Evolutionary conservation across 2,797 vertebrate genomes (phyloP).

Genomic region (Chiropotes sagulatus): DNA sequence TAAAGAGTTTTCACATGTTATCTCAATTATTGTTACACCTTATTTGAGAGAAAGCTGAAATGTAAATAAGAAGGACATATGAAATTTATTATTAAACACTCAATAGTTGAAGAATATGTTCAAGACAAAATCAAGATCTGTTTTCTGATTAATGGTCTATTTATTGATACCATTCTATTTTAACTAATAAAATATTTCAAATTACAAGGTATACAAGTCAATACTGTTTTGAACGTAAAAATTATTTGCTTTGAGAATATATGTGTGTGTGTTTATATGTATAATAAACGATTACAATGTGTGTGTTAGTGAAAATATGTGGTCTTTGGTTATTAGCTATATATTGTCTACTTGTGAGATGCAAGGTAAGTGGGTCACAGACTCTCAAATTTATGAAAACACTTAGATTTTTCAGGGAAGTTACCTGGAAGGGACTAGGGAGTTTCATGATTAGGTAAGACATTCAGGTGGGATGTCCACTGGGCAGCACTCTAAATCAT

Average conservation of each 20-base stretch:
- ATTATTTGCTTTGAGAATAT: not conserved
- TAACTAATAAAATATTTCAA: slow-evolving; percentile 30
- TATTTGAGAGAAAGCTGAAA: not conserved
- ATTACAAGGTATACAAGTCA: slow-evolving; percentile 41
- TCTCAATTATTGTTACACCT: not conserved
- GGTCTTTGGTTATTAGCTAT: not conserved
- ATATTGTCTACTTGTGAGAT: not conserved
- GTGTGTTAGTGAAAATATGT: not conserved
- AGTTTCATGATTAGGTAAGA: not conserved
- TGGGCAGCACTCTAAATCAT: not conserved
- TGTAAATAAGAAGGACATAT: not conserved
- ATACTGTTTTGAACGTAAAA: slow-evolving; percentile 18
- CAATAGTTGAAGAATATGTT: not conserved
- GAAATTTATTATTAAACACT: slow-evolving; percentile 1
- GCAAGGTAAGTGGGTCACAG: not conserved
- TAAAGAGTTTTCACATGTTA: not conserved
- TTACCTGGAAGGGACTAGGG: not conserved
- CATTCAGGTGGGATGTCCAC: not conserved
- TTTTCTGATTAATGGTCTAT: slow-evolving; percentile 44
- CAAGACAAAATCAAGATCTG: not conserved
- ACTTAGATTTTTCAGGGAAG: not conserved
- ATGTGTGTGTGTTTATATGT: not conserved
- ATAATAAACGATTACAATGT: not conserved
- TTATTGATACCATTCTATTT: slow-evolving; percentile 48
- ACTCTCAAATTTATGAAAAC: not conserved